Conservation (phyloP, 2,888 invertebrate species). For the Cheiracanthium punctorium region DNA sequence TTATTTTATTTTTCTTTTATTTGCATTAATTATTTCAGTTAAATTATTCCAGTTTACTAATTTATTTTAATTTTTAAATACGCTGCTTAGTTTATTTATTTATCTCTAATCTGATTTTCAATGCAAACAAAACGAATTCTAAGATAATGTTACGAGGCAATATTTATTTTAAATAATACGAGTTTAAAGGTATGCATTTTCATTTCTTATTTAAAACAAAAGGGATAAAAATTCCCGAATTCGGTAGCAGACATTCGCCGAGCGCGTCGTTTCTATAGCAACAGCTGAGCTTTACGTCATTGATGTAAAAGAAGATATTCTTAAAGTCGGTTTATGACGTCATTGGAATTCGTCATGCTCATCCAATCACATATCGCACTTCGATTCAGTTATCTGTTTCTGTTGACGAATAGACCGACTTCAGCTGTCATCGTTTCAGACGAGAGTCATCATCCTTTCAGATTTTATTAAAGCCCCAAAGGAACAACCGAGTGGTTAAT, state of each 20-base stretch:
- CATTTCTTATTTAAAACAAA: background rate
- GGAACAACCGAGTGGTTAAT: background rate
- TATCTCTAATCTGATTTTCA: too few relatives aligned
- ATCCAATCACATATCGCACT: constrained; percentile 44
- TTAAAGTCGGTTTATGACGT: constrained; percentile 46
- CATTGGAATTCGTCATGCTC: constrained; percentile 34
- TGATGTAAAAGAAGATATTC: constrained; percentile 54
- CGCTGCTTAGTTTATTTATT: too few relatives aligned
- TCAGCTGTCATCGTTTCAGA: background rate
- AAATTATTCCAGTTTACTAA: too few relatives aligned
- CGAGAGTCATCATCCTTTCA: background rate
- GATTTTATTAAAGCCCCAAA: background rate
- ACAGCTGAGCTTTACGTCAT: constrained; percentile 51
- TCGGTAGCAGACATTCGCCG: background rate
- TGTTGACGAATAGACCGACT: background rate
- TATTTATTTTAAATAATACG: too few relatives aligned
- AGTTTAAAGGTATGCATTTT: too few relatives aligned
- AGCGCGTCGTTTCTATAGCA: constrained; percentile 37
- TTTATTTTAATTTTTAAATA: too few relatives aligned
- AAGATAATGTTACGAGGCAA: too few relatives aligned
- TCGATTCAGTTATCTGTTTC: constrained; percentile 43
- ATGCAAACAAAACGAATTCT: too few relatives aligned
- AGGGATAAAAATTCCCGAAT: background rate
- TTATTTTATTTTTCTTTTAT: too few relatives aligned
- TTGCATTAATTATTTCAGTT: too few relatives aligned